Base-by-base conservation (phyloP, 2,888 invertebrate species). In the Pachymerium ferrugineum region DNA sequence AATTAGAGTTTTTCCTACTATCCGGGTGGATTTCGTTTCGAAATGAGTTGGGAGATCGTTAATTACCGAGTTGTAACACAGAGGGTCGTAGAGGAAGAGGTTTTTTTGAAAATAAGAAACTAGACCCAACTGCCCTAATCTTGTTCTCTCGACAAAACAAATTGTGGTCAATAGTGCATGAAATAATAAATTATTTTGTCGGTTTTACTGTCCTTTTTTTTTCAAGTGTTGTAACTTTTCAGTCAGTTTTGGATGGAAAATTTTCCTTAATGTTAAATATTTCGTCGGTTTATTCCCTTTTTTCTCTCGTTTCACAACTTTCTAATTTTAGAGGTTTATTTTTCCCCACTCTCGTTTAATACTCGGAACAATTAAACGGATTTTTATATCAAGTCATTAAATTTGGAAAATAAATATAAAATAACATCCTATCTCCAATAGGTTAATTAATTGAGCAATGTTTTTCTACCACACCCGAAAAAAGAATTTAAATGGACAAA, bases 391-490 rank as follows among this genome's bases (percentile, higher is more conserved):
- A 12, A 25, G 62, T 62, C 62, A 62, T 62, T 62, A 62, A 62
- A 62, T 28, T 25, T 10, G 62, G n/a, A 54, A 62, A 28, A 25
- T 28, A 62, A 62, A 28, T 12, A 28, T 22, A 8, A 62, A 62
- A 62, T 62, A 28, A 28, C 62, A 62, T 62, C 28, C 62, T 28
- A 62, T 62, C n/a, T n/a, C 62, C 62, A 62, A 62, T 62, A 5
- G 62, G n/a, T n/a, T 62, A 62, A 62, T 62, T 62, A 62, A 62
- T 62, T 62, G 62, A 62, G 62, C 62, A 62, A 62, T 62, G 22
- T 62, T 62, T 62, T 62, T 8, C n/a, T 25, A 62, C 62, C 62
- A 62, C 62, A n/a, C 62, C 62, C 62, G 62, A 62, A 62, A 62
- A 54, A 62, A 62, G 62, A 62, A 62, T 62, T 62, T 54, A 28